Conservation (phyloP, 1,140 invertebrate genomes). For the Hypothenemus hampei region DNA sequence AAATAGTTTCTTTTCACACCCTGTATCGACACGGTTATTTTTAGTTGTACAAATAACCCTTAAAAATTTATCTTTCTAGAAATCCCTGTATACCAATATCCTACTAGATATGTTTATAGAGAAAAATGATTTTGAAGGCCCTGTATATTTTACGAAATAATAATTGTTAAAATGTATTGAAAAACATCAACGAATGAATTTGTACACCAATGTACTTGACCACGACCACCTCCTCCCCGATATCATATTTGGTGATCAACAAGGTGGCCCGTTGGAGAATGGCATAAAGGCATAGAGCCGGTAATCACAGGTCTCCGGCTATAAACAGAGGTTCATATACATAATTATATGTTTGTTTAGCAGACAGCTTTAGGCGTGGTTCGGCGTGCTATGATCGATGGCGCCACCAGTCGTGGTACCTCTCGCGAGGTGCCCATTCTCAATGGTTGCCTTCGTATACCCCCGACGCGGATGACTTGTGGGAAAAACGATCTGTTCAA, state of each 20-base stretch:
- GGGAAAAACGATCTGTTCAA: background rate
- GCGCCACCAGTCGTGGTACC: constrained; percentile 40
- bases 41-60: too few species aligned
- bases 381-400: constrained; percentile 44
- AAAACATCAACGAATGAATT: too few species aligned
- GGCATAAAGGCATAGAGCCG: constrained; percentile 23
- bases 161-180: too few species aligned
- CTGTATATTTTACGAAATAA: too few species aligned
- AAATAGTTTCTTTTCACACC: too few species aligned
- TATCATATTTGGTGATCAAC: constrained; percentile 30
- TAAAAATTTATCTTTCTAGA: too few species aligned
- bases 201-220: constrained; percentile 19
- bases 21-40: too few species aligned
- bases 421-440: constrained; percentile 12
- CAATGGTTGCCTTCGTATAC: too few species aligned
- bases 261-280: constrained; percentile 21
- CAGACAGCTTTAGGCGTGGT: constrained; percentile 46
- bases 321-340: constrained; percentile 47
- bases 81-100: too few species aligned
- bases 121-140: too few species aligned
- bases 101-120: too few species aligned
- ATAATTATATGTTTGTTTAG: constrained; percentile 48
- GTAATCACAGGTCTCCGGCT: constrained; percentile 24
- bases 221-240: background rate
- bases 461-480: too few species aligned